These are phyloP conservation scores for Cyanoliseus patagonus DNA, from an alignment of 2,113 vertebrate genomes.

Conservation along the genomic window DNA sequence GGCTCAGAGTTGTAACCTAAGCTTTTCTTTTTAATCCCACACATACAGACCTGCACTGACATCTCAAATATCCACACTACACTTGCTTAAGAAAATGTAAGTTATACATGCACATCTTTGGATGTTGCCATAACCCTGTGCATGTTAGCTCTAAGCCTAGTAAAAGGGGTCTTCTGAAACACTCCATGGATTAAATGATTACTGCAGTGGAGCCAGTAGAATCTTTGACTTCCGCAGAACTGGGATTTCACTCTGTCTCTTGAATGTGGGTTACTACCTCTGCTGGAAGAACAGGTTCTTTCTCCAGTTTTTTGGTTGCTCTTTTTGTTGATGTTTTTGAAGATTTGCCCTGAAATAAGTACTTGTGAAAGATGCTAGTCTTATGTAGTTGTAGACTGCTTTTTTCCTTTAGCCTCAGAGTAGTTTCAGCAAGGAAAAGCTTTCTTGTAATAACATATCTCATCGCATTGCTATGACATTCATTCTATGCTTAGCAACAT, in stretches of 20 bases:
- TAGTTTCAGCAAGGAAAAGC: neutral
- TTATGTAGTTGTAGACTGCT: neutral
- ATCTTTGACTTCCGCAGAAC: neutral
- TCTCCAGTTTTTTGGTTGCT: neutral
- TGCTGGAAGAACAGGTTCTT: neutral
- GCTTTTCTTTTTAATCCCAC: neutral
- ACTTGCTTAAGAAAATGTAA: neutral
- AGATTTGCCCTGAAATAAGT: neutral
- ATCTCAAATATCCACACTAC: neutral
- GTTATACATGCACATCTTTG: neutral
- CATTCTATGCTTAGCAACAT: neutral
- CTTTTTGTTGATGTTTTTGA: neutral
- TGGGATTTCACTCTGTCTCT: neutral
- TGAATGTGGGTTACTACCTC: neutral
- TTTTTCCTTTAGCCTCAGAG: neutral
- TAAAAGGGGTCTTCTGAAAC: neutral
- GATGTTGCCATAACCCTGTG: neutral
- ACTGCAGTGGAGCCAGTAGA: neutral
- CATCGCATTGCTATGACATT: neutral
- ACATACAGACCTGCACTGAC: neutral
- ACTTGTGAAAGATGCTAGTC: neutral
- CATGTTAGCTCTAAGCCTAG: neutral
- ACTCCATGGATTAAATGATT: neutral
- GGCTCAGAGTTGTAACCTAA: conserved; percentile 6
- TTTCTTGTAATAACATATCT: neutral